Base-by-base conservation (phyloP, 2,888 invertebrate species). In the Leistus spinibarbis region DNA sequence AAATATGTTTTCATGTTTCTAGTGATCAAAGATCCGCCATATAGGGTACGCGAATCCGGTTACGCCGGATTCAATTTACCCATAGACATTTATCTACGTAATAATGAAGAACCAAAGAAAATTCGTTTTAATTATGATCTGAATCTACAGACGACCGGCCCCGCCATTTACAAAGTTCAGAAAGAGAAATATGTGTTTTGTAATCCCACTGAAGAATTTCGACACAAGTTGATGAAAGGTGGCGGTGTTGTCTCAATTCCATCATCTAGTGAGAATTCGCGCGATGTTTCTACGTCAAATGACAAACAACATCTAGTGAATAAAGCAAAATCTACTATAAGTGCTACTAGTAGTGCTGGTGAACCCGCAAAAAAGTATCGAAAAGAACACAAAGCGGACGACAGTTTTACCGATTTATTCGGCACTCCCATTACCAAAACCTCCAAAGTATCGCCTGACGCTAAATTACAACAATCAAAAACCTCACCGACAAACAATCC, bases 21-120 rank as follows among this genome's bases (percentile, higher is more conserved):
- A 96, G 96, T 94, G 80, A 88, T 95, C 2, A 96, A 95, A 83
- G 95, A 96, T 79, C 96, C 97, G 68, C 98, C 98, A 1, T 98
- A 95, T 86, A 87, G 90, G 67, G 90, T 98, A 27, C 92, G 93
- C 80, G 97, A 98, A 85, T 94, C 95, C n/a, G 98, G 98, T 4
- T 98, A 98, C 89, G 98, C 97, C 76, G 96, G 98, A 40, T 98
- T 98, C 85, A 88, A 90, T 65, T 88, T 98, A 76, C 94, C 94
- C 0, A 96, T 98, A 81, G 96, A 97, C 82, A 92, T 98, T 79
- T 93, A 95, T 85, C 88, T 96, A 79, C 94, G 92, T 80, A 97
- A 95, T 85, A 94, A 93, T 84, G 95, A 95, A 84, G 96, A 96
- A 82, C 96, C 96, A 9, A 95, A 94, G 84, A 95, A 93, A 82